Evolutionary conservation across 1,140 invertebrate genomes (phyloP), one percentile per base, ranked within the genome.

Genomic region (Drosophila grimshawi): DNA sequence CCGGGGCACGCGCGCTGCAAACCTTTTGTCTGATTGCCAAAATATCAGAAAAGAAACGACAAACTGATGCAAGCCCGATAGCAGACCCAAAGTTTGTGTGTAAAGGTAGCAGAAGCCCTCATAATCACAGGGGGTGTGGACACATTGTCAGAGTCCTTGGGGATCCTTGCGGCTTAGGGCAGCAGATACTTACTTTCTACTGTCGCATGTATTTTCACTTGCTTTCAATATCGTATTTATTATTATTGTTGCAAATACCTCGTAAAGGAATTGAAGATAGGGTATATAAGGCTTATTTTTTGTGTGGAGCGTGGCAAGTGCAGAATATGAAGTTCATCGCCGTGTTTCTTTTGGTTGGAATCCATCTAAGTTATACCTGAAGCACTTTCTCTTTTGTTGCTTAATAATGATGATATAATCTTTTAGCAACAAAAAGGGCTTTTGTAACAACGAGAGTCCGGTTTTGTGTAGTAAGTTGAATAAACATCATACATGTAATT

Each of bases 11-110:
- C 85, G 85, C 77, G 61, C 19, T 19, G n/a, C 27, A 46, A 11
- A 52, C 62, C 66, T 67, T 80, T 88, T 81, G 80, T 85, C 70
- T 80, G 80, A 88, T 88, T 88, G 78, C 69, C 66, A 85, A 85
- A 89, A 72, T 78, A 80, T 68, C 59, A 49, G 75, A 72, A 70
- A 80, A 79, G 60, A 35, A 75, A 75, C 64, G 67, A 67, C 72
- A 82, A 78, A 81, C 80, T 85, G 85, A 89, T 89, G 80, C 78
- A 86, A 90, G 81, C 68, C 71, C 73, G 66, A 89, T 89, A 88
- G 51, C 11, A 45, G 56, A 32, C 60, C 5, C 39, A 49, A 43
- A 60, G 5, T 57, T 59, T 39, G 37, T 43, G 46, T 67, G 35
- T 45, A 85, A 89, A 88, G 85, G 83, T 89, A 78, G 66, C 61